These are phyloP conservation scores for Himalopsyche anomala DNA, from an alignment of 2,888 invertebrate species.

Conservation along the genomic window DNA sequence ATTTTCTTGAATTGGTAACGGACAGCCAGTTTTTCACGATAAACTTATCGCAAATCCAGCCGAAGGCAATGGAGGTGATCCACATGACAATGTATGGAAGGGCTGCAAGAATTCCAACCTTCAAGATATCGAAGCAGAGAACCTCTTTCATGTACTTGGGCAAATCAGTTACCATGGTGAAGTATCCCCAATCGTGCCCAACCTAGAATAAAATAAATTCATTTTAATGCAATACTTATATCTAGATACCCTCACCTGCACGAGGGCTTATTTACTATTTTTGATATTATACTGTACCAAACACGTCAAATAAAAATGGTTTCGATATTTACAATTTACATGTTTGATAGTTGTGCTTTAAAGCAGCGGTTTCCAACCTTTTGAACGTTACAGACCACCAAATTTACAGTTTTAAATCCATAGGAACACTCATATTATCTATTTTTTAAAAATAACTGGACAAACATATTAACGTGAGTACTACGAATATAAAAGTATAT, in stretches of 20 bases:
- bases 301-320: too few species aligned
- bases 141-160: conserved; percentile 84
- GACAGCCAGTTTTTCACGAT: conserved; percentile 78
- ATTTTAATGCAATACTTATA: neutral
- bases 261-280: neutral
- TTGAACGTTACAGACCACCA: too few species aligned
- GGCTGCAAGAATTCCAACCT: conserved; percentile 80
- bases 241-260: neutral
- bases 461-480: too few species aligned
- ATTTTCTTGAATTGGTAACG: conserved; percentile 78
- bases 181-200: conserved; percentile 84
- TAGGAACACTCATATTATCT: too few species aligned
- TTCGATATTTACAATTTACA: too few species aligned
- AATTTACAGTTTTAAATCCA: too few species aligned
- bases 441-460: too few species aligned
- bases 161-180: conserved; percentile 83
- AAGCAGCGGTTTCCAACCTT: too few species aligned
- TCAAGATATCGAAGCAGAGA: conserved; percentile 80
- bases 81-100: conserved; percentile 83
- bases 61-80: conserved; percentile 80
- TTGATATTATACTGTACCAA: too few species aligned
- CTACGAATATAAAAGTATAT: too few species aligned
- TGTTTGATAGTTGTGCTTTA: too few species aligned
- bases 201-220: conserved; percentile 71
- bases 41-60: conserved; percentile 83